Base-by-base conservation (phyloP, 2,797 vertebrate genomes). In the Thripadectes ignobilis region DNA sequence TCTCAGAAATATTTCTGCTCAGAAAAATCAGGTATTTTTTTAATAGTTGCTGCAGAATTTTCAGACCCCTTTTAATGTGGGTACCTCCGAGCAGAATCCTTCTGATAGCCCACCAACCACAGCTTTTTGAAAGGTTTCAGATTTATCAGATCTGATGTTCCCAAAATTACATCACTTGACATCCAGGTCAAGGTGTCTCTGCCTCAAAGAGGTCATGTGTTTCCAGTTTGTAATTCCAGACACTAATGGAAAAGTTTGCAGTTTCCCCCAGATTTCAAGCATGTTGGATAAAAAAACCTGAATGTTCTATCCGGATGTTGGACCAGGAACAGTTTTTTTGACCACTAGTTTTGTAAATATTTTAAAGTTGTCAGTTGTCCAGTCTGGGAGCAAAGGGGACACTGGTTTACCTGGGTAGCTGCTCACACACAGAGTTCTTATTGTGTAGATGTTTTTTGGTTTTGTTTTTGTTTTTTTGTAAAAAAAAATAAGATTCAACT, bases 51-150 rank as follows among this genome's bases (percentile, higher is more conserved):
- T 51, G 13, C 11, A 30, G 41, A 30, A 75, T 46, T 63, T 51
- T 43, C 6, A 13, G 10, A 38, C 7, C 3, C 13, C 4, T 48
- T 62, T 72, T 41, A 19, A 4, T 2, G 4, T 8, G 7, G 5
- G 10, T 5, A 18, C 4, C 14, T 90, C 61, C 41, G n/a, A 65
- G 9, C 13, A 54, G 76, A 77, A 24, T 46, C 34, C 5, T 51
- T 74, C 21, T 29, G 14, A 7, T 6, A 49, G 14, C 14, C 0
- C 2, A 4, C 32, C 52, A 45, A 14, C 1, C 0, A 2, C 10
- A 57, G 10, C 0, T 58, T 87, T 71, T 55, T 29, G 17, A 84
- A n/a, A 61, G 4, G 16, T n/a, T 62, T 69, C 24, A 39, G 1
- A 45, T 85, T 66, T 63, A 20, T 52, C 51, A 52, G 16, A 30